phyloP scores from a whole-genome alignment of 1,140 invertebrate species.

The Diorhabda elongata region DNA sequence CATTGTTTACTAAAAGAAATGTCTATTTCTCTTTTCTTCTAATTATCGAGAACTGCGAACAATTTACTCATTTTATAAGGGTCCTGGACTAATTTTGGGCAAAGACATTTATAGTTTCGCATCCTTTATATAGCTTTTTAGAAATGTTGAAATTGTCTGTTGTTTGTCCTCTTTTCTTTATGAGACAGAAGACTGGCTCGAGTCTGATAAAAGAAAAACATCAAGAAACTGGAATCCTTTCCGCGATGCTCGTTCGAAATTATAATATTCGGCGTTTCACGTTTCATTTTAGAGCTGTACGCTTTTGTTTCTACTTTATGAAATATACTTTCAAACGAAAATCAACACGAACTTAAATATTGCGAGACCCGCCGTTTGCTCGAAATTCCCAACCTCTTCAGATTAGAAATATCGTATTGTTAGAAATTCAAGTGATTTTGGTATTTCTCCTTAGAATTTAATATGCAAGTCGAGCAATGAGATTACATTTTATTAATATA shows the following conservation, averaged over 20 bases:
- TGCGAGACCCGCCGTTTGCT: not conserved
- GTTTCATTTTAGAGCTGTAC: slow-evolving; percentile 4
- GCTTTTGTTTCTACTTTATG: slow-evolving; percentile 23
- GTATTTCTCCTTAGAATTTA: no score
- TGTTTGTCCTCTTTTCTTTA: slow-evolving; percentile 32
- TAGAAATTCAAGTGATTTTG: not conserved
- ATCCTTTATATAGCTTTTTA: slow-evolving; percentile 37
- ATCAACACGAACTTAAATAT: slow-evolving; percentile 20
- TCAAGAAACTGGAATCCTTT: slow-evolving; percentile 12
- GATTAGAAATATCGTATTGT: not conserved
- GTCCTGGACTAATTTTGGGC: slow-evolving; percentile 37
- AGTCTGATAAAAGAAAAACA: slow-evolving; percentile 27
- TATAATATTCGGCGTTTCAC: slow-evolving; percentile 26
- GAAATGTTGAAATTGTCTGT: slow-evolving; percentile 36
- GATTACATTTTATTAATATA: no score
- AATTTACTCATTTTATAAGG: slow-evolving; percentile 41
- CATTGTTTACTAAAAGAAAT: not conserved
- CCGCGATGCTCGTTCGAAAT: slow-evolving; percentile 20
- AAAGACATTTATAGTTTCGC: slow-evolving; percentile 39
- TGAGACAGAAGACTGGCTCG: slow-evolving; percentile 15
- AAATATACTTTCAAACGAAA: slow-evolving; percentile 22
- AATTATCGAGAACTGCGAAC: slow-evolving; percentile 19
- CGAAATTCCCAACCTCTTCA: not conserved
- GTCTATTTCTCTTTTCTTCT: not conserved
- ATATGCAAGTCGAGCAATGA: no score